These are phyloP conservation scores for Scaptomyza reducta DNA, from an alignment of 2,888 invertebrate species.

Conservation along the genomic window DNA sequence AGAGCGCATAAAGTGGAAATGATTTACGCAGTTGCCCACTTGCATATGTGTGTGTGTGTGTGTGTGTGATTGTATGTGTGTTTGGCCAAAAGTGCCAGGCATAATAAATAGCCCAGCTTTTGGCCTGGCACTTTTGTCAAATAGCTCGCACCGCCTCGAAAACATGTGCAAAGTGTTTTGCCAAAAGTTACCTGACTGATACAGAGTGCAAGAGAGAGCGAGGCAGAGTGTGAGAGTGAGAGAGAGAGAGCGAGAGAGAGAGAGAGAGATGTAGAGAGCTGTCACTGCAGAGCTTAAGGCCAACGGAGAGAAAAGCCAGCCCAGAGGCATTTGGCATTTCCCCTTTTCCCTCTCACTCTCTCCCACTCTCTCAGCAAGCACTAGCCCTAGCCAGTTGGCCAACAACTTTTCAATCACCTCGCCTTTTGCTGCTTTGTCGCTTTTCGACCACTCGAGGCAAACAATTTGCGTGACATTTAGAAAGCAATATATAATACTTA, in stretches of 20 bases:
- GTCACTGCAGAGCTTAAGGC: conserved; percentile 25
- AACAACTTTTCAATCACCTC: conserved; percentile 70
- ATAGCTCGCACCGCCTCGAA: conserved; percentile 55
- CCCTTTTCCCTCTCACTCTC: too few relatives aligned
- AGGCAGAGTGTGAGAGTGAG: not conserved
- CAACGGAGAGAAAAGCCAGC: conserved; percentile 14
- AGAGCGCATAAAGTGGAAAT: conserved; percentile 77
- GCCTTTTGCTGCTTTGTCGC: conserved; percentile 42
- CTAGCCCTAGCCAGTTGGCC: conserved; percentile 25
- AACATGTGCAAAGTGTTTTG: conserved; percentile 67
- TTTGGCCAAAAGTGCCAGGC: conserved; percentile 47
- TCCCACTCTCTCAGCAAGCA: not conserved
- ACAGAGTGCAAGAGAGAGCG: too few relatives aligned
- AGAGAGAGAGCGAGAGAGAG: not conserved
- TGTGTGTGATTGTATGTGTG: conserved; percentile 20
- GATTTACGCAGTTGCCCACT: conserved; percentile 73
- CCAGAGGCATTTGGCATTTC: not conserved
- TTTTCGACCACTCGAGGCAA: conserved; percentile 20
- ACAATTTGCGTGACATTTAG: conserved; percentile 42
- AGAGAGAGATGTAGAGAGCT: not conserved
- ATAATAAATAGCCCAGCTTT: conserved; percentile 76
- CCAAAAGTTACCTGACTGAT: conserved; percentile 55
- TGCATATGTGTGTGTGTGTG: conserved; percentile 31
- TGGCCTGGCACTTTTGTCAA: conserved; percentile 74
- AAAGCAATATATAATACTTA: conserved; percentile 38